Percentiles rank a stretch among this genome's conserved stretches.
phyloP scores from a whole-genome alignment of 2,888 invertebrate genomes.

The Linhomoeus sp. region DNA sequence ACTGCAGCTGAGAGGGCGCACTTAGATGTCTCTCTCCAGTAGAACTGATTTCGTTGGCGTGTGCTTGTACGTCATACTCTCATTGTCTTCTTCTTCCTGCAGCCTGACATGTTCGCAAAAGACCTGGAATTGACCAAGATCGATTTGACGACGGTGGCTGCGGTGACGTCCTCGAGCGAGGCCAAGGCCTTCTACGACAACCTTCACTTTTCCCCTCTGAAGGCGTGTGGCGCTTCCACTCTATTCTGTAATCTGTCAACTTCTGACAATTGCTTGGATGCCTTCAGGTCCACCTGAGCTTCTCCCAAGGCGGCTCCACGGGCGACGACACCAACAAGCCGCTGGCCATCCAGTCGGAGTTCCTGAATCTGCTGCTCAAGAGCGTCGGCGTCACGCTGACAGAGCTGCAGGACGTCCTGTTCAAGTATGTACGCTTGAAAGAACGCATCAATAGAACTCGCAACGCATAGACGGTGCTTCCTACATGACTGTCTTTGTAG shows the following conservation, averaged over 20 bases:
- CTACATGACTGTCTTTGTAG: no score
- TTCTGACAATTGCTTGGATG: constrained; percentile 75
- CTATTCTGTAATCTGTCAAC: constrained; percentile 89
- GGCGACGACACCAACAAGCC: constrained; percentile 11
- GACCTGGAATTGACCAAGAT: constrained; percentile 51
- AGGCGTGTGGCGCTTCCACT: constrained; percentile 53
- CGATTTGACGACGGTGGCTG: constrained; percentile 53
- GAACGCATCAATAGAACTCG: no score
- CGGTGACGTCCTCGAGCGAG: constrained; percentile 52
- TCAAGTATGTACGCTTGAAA: constrained; percentile 53
- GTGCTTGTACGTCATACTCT: not conserved
- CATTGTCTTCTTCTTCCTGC: constrained; percentile 7
- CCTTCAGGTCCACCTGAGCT: constrained; percentile 75
- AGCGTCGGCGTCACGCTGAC: constrained; percentile 92
- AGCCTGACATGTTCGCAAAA: constrained; percentile 50
- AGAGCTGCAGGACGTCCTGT: constrained; percentile 90
- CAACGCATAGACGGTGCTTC: no score
- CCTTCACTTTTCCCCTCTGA: constrained; percentile 80
- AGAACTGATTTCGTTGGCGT: no score
- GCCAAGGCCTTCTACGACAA: constrained; percentile 88
- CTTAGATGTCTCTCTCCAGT: no score
- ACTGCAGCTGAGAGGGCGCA: no score
- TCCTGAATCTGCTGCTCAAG: constrained; percentile 69
- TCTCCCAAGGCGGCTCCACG: constrained; percentile 62
- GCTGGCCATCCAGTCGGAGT: constrained; percentile 28